Conservation (phyloP, 2,113 vertebrate genomes). For the Callopanchax toddi region DNA sequence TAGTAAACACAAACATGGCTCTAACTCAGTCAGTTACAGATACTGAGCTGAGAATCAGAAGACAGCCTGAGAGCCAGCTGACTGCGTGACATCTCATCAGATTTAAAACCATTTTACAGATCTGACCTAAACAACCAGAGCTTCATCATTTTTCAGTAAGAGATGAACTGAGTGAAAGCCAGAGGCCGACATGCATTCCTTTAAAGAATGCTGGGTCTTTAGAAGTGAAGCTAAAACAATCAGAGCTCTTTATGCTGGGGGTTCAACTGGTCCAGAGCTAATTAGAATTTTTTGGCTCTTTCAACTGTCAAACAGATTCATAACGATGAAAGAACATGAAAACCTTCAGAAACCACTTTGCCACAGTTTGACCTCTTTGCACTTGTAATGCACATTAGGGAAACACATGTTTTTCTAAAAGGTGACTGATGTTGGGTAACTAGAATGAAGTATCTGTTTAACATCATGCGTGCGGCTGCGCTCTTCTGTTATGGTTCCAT, state of each 20-base stretch:
- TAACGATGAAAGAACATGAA: conserved; percentile 1
- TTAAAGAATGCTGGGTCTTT: too few relatives aligned
- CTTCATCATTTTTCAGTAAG: too few relatives aligned
- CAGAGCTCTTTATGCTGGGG: conserved; percentile 13
- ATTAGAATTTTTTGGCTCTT: conserved; percentile 12
- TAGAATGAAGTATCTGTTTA: not conserved
- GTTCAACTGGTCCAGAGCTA: not conserved
- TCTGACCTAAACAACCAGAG: too few relatives aligned
- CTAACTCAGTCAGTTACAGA: too few relatives aligned
- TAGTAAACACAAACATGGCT: too few relatives aligned
- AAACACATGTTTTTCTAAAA: not conserved
- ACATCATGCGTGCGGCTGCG: conserved; percentile 2
- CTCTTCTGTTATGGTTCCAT: not conserved
- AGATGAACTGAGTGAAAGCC: too few relatives aligned
- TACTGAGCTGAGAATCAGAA: too few relatives aligned
- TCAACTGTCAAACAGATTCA: conserved; percentile 22
- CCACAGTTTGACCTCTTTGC: conserved; percentile 10
- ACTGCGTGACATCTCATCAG: too few relatives aligned
- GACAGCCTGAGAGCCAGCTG: too few relatives aligned
- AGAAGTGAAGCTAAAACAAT: not conserved
- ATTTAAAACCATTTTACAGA: too few relatives aligned
- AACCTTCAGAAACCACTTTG: conserved; percentile 3
- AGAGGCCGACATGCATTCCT: too few relatives aligned
- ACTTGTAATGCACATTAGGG: not conserved
- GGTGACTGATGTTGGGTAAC: conserved; percentile 2